Evolutionary conservation across 2,888 invertebrate genomes (phyloP).

Genomic region (Epinotia nisella): DNA sequence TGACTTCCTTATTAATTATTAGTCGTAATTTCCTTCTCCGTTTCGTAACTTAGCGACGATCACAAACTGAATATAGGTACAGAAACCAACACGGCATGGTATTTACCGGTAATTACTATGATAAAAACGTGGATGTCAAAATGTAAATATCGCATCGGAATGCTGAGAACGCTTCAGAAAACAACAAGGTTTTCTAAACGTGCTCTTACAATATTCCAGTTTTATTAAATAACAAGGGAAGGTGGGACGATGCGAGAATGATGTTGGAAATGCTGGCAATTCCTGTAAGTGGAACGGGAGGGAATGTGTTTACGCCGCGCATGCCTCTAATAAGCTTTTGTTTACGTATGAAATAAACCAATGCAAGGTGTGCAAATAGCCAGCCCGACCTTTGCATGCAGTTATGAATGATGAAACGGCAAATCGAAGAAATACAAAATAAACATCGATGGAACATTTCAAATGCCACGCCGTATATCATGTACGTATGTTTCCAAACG

Average conservation of each 20-base stretch:
- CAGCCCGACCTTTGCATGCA: conserved; percentile 39
- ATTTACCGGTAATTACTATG: background rate
- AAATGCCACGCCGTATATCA: conserved; percentile 7
- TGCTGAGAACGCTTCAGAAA: conserved; percentile 32
- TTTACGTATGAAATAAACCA: conserved; percentile 43
- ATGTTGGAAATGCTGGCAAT: conserved; percentile 44
- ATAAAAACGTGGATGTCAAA: conserved; percentile 3
- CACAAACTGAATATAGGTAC: background rate
- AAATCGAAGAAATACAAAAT: conserved; percentile 32
- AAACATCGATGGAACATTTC: conserved; percentile 31
- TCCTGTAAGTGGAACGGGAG: conserved; percentile 43
- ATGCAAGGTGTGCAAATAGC: conserved; percentile 45
- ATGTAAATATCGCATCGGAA: conserved; percentile 19
- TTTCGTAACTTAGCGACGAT: background rate
- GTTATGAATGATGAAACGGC: conserved; percentile 37
- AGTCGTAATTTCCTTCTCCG: background rate
- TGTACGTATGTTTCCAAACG: conserved; percentile 16
- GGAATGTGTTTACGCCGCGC: conserved; percentile 42
- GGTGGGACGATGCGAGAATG: conserved; percentile 44
- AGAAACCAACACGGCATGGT: background rate
- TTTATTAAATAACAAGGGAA: conserved; percentile 44
- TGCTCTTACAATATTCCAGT: conserved; percentile 44
- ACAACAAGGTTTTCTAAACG: conserved; percentile 41
- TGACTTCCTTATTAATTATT: no score
- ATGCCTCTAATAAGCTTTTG: conserved; percentile 43